Percentiles rank a stretch among this genome's conserved stretches.
Conservation (phyloP, 2,888 invertebrate species). For the Drosophila setosimentum region DNA sequence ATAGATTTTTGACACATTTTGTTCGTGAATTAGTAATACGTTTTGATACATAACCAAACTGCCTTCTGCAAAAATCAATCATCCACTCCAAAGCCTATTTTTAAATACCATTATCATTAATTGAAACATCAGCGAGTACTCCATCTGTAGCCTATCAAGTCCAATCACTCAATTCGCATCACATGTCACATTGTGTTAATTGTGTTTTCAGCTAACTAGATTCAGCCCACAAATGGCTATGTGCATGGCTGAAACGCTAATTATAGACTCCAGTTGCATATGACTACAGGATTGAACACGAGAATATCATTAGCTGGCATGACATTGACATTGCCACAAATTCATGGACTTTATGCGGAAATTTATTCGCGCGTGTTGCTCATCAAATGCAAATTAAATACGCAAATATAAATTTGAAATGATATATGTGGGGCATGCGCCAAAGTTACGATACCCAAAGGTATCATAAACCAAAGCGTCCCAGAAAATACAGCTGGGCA, state of each 20-base stretch:
- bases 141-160: not conserved
- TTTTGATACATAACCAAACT: not conserved
- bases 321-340: constrained; percentile 11
- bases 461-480: constrained; percentile 64
- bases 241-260: constrained; percentile 10
- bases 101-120: not conserved
- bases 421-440: constrained; percentile 15
- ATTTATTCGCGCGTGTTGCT: constrained; percentile 19
- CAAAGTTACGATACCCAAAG: constrained; percentile 73
- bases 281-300: not conserved
- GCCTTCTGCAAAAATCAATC: not conserved
- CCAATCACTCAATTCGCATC: not conserved
- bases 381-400: constrained; percentile 55
- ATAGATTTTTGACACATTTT: not conserved
- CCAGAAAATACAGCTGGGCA: constrained; percentile 8
- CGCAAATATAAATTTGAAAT: constrained; percentile 10
- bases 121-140: not conserved
- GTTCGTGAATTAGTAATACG: not conserved
- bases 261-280: constrained; percentile 1
- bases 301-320: constrained; percentile 18
- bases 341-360: constrained; percentile 4
- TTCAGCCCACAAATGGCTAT: not conserved
- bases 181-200: constrained; percentile 17
- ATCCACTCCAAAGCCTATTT: not conserved
- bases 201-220: not conserved